Percentiles rank a stretch among this genome's conserved stretches.
Evolutionary conservation across 2,797 vertebrate genomes (phyloP).

Genomic region (Phataginus tricuspis): DNA sequence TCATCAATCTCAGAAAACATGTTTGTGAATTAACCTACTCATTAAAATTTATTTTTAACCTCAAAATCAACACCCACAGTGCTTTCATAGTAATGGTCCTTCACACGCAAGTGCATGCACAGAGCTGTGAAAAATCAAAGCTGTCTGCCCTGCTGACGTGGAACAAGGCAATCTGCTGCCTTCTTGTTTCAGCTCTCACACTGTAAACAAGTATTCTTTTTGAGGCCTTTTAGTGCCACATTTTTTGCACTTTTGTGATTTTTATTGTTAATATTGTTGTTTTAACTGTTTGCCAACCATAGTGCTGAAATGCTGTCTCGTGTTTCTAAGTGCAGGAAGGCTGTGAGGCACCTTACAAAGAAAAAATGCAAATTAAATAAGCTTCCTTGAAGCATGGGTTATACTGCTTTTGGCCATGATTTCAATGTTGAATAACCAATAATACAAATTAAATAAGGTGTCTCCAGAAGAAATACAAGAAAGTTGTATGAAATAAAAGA

Average conservation of each 20-base stretch:
- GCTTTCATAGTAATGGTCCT: neutral
- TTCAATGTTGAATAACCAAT: neutral
- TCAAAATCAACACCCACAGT: neutral
- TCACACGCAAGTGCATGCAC: neutral
- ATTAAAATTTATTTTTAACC: neutral
- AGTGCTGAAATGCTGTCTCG: neutral
- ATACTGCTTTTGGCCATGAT: neutral
- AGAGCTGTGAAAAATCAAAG: neutral
- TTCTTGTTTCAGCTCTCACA: neutral
- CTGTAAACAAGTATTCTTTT: neutral
- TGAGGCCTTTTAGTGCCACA: neutral
- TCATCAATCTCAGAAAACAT: neutral
- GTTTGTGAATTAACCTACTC: neutral
- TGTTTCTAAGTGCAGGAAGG: neutral
- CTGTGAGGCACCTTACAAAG: neutral
- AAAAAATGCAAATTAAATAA: neutral
- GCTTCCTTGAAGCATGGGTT: neutral
- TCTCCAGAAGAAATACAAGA: conserved; percentile 12
- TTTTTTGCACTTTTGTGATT: neutral
- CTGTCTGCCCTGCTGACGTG: neutral
- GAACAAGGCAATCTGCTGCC: neutral
- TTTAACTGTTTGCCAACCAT: neutral
- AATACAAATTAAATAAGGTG: neutral
- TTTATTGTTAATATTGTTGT: neutral
- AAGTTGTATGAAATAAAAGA: too few species aligned